These are phyloP conservation scores for Nudaria mundana DNA, from an alignment of 2,888 invertebrate genomes.

Conservation along the genomic window DNA sequence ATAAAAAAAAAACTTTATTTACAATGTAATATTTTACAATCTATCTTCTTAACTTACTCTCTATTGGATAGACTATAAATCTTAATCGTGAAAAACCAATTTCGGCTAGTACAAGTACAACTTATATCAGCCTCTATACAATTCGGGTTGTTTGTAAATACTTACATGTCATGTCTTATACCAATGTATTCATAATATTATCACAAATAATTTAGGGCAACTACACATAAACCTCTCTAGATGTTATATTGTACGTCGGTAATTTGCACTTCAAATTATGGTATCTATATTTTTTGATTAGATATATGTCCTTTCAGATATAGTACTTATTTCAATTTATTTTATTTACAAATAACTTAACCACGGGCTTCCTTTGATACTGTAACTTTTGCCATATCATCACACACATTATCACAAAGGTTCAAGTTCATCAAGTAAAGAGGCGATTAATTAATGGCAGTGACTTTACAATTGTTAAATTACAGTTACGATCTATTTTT, in stretches of 20 bases:
- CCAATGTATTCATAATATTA: constrained; percentile 60
- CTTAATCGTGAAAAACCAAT: constrained; percentile 41
- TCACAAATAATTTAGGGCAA: constrained; percentile 79
- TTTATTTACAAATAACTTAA: constrained; percentile 8
- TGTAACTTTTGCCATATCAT: constrained; percentile 1
- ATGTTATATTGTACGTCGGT: constrained; percentile 27
- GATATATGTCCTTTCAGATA: constrained; percentile 2
- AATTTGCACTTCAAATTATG: too few species aligned
- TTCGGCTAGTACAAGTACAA: constrained; percentile 25
- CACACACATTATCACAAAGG: too few species aligned
- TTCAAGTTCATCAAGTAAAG: too few species aligned
- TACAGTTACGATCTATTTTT: constrained; percentile 53
- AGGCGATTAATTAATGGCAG: constrained; percentile 77
- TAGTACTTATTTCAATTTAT: constrained; percentile 8
- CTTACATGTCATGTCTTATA: constrained; percentile 27
- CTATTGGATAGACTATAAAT: constrained; percentile 53
- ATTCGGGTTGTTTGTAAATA: constrained; percentile 22
- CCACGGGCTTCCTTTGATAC: constrained; percentile 6
- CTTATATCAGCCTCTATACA: constrained; percentile 20
- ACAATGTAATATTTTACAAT: constrained; percentile 77
- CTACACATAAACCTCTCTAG: constrained; percentile 65
- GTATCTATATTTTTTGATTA: too few species aligned
- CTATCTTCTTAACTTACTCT: constrained; percentile 62
- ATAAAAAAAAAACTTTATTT: constrained; percentile 74
- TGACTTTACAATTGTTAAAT: constrained; percentile 38